Conservation (phyloP, 2,888 invertebrate genomes). For the Thymelicus sylvestris region DNA sequence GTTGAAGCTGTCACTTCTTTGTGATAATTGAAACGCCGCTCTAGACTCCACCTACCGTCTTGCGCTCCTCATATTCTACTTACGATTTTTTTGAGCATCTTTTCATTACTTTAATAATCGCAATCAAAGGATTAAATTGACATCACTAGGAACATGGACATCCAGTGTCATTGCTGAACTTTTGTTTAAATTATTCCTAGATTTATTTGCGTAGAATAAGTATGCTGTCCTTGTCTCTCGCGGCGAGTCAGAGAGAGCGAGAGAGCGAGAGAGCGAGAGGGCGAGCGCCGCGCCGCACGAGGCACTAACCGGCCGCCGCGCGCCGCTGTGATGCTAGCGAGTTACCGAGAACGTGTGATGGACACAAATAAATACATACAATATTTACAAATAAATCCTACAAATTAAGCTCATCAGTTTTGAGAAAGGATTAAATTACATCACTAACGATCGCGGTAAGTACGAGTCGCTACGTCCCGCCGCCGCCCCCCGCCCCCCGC, state of each 20-base stretch:
- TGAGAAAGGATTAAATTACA: conserved; percentile 68
- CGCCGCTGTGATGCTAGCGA: conserved; percentile 51
- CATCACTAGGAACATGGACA: no score
- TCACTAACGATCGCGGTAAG: conserved; percentile 57
- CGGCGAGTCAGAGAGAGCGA: neutral
- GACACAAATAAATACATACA: conserved; percentile 72
- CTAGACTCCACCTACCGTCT: no score
- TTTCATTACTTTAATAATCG: no score
- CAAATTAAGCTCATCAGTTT: conserved; percentile 77
- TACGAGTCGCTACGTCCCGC: neutral
- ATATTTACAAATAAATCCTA: conserved; percentile 81
- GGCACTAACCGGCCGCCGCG: conserved; percentile 35
- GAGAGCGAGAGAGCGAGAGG: neutral
- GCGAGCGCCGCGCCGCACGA: conserved; percentile 25
- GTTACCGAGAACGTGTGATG: conserved; percentile 58
- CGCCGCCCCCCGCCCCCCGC: neutral
- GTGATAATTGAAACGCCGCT: no score
- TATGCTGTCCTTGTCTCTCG: no score
- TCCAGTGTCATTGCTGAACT: no score
- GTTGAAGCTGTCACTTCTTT: no score
- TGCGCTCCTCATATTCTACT: no score
- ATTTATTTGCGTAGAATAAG: no score
- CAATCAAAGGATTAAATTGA: no score
- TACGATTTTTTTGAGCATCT: no score
- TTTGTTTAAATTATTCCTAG: no score